phyloP scores from a whole-genome alignment of 1,140 invertebrate genomes.

The Polyergus mexicanus region DNA sequence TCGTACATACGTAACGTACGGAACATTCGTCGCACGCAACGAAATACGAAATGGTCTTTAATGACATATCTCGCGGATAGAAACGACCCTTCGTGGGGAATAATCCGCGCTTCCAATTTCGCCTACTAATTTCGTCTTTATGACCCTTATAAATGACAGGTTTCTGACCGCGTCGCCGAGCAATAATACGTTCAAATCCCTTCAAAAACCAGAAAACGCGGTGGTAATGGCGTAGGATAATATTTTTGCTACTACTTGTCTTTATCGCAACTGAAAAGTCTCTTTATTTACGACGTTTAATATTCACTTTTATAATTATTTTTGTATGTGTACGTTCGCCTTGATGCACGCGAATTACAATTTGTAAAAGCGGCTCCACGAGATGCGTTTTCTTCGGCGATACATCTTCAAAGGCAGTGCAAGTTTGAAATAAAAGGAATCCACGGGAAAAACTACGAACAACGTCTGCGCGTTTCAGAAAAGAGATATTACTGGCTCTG shows the following conservation, averaged over 20 bases:
- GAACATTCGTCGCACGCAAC: constrained; percentile 67
- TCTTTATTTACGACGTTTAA: constrained; percentile 28
- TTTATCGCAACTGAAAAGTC: constrained; percentile 9
- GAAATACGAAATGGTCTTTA: constrained; percentile 72
- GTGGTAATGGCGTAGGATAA: constrained; percentile 17
- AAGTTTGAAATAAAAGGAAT: background rate
- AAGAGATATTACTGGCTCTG: background rate
- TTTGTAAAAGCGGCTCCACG: constrained; percentile 2
- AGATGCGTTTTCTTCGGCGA: background rate
- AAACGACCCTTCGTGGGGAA: constrained; percentile 24
- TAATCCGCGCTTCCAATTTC: constrained; percentile 41
- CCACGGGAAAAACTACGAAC: background rate
- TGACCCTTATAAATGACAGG: constrained; percentile 56
- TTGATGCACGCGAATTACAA: constrained; percentile 30
- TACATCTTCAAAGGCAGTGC: background rate
- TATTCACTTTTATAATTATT: constrained; percentile 10
- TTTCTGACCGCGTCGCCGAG: constrained; percentile 19
- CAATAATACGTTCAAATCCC: constrained; percentile 42
- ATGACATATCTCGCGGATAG: constrained; percentile 61
- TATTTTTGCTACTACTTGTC: constrained; percentile 11
- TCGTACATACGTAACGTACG: constrained; percentile 29
- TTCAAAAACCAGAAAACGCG: constrained; percentile 28
- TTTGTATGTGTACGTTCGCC: background rate
- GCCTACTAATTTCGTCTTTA: constrained; percentile 50
- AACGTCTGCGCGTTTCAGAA: background rate